Base-by-base conservation (phyloP, 2,888 invertebrate species). In the Cordilura impudica region DNA sequence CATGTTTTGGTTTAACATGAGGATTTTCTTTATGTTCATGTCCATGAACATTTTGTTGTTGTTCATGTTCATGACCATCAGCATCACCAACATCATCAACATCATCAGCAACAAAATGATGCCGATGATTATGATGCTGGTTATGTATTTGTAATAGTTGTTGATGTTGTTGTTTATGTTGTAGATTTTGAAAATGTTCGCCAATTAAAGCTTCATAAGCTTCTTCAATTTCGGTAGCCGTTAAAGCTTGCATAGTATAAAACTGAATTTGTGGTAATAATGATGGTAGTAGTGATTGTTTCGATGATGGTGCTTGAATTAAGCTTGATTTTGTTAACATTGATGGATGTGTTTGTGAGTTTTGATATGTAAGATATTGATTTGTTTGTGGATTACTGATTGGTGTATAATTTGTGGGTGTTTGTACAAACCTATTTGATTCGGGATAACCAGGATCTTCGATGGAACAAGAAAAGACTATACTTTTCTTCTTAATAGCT, bases 381-480 rank as follows among this genome's bases (percentile, higher is more conserved):
- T 47, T 43, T 43, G 54, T 76, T 78, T 65, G 61, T 67, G 65
- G 71, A 49, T 47, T 53, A 39, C n/a, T 39, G n/a, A 51, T 70
- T 63, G 54, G 63, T 76, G 31, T 58, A 19, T 49, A 65, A 18
- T 14, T 35, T 10, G 14, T 12, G 39, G 56, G 29, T 19, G 56
- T 65, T 53, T 82, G 71, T 88, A 89, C 88, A 87, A 87, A 88
- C 88, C 88, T 88, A 88, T 87, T 89, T 66, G 88, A 84, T 84
- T 93, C 93, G 0, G 98, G 98, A 82, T 95, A 91, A 14, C 98
- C 98, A 7, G 93, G 92, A 89, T 97, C 95, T 79, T 94, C 93
- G 65, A 97, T 94, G 43, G 93, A 93, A 90, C 98, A 98, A 23
- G 93, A 93, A 81, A 98, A 92, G n/a, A 94, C 94, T 21, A 98